Evolutionary conservation across 1,140 invertebrate species (phyloP).

Genomic region (Trichomalopsis sarcophagae): DNA sequence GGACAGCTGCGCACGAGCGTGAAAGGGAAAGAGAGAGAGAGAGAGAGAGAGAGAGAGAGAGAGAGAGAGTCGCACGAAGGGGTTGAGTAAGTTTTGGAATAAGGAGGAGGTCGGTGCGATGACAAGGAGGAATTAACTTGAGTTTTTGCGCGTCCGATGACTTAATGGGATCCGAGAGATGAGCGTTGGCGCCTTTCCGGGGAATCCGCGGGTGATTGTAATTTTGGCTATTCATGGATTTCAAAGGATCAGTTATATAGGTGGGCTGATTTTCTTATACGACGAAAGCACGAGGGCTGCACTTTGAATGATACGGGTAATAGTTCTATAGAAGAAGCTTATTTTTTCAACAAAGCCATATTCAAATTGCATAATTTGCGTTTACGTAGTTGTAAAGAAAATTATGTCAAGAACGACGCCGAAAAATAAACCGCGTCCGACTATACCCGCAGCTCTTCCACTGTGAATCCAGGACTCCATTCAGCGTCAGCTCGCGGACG

Average conservation of each 20-base stretch:
- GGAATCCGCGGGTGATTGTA: neutral
- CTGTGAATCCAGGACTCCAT: neutral
- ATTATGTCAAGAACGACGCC: no score
- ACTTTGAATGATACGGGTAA: no score
- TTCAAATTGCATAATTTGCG: no score
- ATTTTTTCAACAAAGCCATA: no score
- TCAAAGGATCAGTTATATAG: neutral
- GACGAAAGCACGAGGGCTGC: no score
- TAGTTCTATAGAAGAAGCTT: no score
- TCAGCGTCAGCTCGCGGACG: neutral
- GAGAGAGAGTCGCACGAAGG: no score
- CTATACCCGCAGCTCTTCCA: neutral
- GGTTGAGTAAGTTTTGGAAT: neutral
- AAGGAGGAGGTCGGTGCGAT: neutral
- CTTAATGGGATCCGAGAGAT: slow-evolving; percentile 17
- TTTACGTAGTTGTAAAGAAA: no score
- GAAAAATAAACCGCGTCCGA: neutral
- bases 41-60: neutral
- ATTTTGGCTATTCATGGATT: neutral
- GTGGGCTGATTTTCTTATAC: no score
- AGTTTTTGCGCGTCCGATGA: slow-evolving; percentile 29
- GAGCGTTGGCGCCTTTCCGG: neutral
- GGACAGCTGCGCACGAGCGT: neutral
- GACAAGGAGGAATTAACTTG: slow-evolving; percentile 15
- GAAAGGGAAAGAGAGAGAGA: neutral